These are phyloP conservation scores for Enteromius argenteus DNA, from an alignment of 2,797 vertebrate species.

Conservation along the genomic window DNA sequence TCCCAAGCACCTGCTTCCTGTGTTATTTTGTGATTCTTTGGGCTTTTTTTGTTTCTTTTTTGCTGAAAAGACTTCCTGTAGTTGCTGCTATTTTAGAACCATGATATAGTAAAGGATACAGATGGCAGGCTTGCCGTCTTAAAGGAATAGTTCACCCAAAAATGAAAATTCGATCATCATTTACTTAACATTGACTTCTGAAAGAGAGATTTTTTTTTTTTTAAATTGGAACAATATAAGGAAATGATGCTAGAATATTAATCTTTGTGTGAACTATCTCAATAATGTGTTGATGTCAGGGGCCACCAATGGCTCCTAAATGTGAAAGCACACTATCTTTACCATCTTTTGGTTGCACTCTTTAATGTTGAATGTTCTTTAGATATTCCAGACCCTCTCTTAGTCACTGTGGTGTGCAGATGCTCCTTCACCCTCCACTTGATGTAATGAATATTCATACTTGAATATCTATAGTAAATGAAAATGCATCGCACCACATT, in stretches of 20 bases:
- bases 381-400: conserved; percentile 3
- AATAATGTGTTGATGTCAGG: background rate
- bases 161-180: background rate
- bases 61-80: conserved; percentile 31
- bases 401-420: conserved; percentile 61
- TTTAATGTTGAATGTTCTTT: background rate
- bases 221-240: background rate
- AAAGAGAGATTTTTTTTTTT: background rate
- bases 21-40: conserved; percentile 41
- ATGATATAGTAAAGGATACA: background rate
- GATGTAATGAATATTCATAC: conserved; percentile 50
- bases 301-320: background rate
- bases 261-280: conserved; percentile 8
- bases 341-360: conserved; percentile 11
- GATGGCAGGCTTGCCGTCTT: conserved; percentile 8
- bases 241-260: background rate
- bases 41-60: conserved; percentile 22
- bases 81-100: conserved; percentile 16
- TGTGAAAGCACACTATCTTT: background rate
- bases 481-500: conserved; percentile 66
- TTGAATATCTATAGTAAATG: conserved; percentile 60
- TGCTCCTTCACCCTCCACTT: conserved; percentile 64
- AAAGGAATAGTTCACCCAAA: background rate
- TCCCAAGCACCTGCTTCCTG: conserved; percentile 48
- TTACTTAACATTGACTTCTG: background rate